Percentiles rank a stretch among this genome's conserved stretches.
Evolutionary conservation across 37 sponge, comb jelly and placozoan genomes (phyloP).

Genomic region (Geodia barretti): DNA sequence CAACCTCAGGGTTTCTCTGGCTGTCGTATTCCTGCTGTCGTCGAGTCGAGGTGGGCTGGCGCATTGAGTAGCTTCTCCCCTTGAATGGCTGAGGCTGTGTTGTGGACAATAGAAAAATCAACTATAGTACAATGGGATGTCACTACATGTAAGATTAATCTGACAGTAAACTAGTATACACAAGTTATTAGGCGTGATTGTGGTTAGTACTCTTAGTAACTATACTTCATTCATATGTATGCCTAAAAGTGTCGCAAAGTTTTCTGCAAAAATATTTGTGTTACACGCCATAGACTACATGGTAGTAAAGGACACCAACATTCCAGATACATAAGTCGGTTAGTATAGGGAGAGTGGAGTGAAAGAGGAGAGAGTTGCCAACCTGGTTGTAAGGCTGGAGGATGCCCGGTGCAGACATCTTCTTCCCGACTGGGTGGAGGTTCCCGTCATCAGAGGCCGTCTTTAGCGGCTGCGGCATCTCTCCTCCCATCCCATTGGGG

Average conservation of each 20-base stretch:
- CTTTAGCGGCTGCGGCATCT: not conserved
- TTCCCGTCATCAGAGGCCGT: not conserved
- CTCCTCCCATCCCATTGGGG: not conserved
- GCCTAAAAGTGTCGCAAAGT: too few relatives aligned
- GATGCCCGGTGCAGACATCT: constrained; percentile 59
- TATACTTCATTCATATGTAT: too few relatives aligned
- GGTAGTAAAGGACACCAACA: too few relatives aligned
- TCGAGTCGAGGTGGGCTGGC: constrained; percentile 39
- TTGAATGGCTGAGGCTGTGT: constrained; percentile 13
- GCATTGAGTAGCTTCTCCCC: constrained; percentile 69
- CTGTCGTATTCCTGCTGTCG: constrained; percentile 2
- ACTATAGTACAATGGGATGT: not conserved
- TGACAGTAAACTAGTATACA: not conserved
- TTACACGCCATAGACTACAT: too few relatives aligned
- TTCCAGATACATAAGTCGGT: too few relatives aligned
- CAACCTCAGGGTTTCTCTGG: constrained; percentile 10
- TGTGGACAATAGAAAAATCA: not conserved
- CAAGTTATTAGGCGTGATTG: too few relatives aligned
- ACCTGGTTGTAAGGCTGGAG: constrained; percentile 31
- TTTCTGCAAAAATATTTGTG: too few relatives aligned
- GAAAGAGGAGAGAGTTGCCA: too few relatives aligned
- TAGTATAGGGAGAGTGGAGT: too few relatives aligned
- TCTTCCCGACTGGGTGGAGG: constrained; percentile 26
- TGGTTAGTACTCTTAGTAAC: too few relatives aligned
- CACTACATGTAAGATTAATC: not conserved